Evolutionary conservation across 2,797 vertebrate species (phyloP).

Genomic region (Betta splendens): DNA sequence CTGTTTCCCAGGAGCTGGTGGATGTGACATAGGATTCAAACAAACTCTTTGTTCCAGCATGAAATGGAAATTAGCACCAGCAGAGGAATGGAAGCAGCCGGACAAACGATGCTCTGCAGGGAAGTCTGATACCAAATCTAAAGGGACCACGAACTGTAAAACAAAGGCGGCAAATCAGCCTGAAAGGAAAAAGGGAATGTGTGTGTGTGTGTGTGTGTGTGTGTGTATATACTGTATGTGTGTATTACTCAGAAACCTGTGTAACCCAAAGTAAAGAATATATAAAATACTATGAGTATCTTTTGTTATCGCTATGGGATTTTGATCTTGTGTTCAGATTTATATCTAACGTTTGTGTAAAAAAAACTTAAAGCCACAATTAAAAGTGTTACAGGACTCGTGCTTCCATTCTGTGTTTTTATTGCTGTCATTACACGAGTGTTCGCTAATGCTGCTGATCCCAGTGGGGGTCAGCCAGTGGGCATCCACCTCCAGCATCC

Average conservation of each 20-base stretch:
- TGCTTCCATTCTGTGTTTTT: constrained; percentile 21
- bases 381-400: constrained; percentile 59
- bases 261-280: constrained; percentile 36
- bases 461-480: not conserved
- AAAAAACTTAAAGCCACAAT: constrained; percentile 63
- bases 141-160: constrained; percentile 40
- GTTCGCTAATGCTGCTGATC: not conserved
- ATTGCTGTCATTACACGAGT: not conserved
- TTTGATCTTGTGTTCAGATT: constrained; percentile 24
- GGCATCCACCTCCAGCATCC: too few relatives aligned
- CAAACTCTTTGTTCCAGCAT: constrained; percentile 28
- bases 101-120: constrained; percentile 38
- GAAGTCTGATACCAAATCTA: constrained; percentile 36
- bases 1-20: not conserved
- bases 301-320: constrained; percentile 25
- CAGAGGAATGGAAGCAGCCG: constrained; percentile 20
- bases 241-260: constrained; percentile 37
- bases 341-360: constrained; percentile 34
- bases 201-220: constrained; percentile 2
- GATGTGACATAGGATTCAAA: constrained; percentile 7
- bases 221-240: constrained; percentile 2
- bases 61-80: constrained; percentile 35
- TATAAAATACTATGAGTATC: constrained; percentile 33
- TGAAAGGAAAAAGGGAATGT: constrained; percentile 20
- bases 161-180: constrained; percentile 30